A percentile compares a stretch with the other conserved stretches of the same genome.
Evolutionary conservation across 2,888 invertebrate species (phyloP).

Genomic region (Leptodirus hochenwartii): DNA sequence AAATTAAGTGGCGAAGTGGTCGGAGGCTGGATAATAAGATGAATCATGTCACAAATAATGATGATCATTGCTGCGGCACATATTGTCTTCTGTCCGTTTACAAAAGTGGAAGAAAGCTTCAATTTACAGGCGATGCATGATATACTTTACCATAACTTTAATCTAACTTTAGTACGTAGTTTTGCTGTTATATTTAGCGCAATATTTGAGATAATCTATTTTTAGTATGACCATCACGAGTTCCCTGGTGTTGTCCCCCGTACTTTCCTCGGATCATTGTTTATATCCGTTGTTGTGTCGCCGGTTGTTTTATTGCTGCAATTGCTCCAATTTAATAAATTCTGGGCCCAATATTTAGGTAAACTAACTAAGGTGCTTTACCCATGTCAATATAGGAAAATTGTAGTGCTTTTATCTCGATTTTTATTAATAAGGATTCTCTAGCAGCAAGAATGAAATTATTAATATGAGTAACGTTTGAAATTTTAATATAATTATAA

Average conservation of each 20-base stretch:
- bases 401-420: too few relatives aligned
- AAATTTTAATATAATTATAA: conserved; percentile 6
- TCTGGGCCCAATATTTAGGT: conserved; percentile 81
- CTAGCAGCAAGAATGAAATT: too few relatives aligned
- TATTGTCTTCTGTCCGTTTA: conserved; percentile 79
- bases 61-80: conserved; percentile 61
- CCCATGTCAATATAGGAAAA: too few relatives aligned
- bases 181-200: neutral
- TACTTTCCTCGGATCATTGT: conserved; percentile 82
- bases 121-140: conserved; percentile 98
- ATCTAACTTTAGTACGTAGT: conserved; percentile 57
- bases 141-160: conserved; percentile 71
- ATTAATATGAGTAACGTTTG: conserved; percentile 12
- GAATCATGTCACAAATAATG: conserved; percentile 52
- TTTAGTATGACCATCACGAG: conserved; percentile 93
- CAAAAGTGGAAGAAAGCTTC: conserved; percentile 99
- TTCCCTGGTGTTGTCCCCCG: conserved; percentile 97
- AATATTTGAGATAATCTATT: conserved; percentile 15
- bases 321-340: conserved; percentile 56
- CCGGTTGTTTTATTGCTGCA: conserved; percentile 55
- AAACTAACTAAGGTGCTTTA: too few relatives aligned
- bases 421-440: too few relatives aligned
- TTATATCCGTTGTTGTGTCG: conserved; percentile 57
- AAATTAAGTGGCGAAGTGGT: too few relatives aligned
- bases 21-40: too few relatives aligned